These are phyloP conservation scores for Phania funesta DNA, from an alignment of 2,888 invertebrate genomes.

Conservation along the genomic window DNA sequence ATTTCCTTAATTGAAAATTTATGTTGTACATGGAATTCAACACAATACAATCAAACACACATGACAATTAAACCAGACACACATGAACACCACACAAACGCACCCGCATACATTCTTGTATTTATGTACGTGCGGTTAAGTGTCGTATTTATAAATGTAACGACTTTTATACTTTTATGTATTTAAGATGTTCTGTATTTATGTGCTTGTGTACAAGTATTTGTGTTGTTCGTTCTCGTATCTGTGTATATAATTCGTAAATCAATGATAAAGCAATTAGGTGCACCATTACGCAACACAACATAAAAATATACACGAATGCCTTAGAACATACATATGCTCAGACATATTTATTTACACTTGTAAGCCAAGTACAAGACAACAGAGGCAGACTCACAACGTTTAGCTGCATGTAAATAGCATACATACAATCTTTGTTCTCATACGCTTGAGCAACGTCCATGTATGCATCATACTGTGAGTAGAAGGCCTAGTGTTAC, in stretches of 20 bases:
- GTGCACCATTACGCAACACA: constrained; percentile 68
- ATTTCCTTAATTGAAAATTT: constrained; percentile 68
- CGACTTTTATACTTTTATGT: constrained; percentile 38
- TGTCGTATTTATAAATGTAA: constrained; percentile 26
- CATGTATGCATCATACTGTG: not conserved
- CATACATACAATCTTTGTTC: not conserved
- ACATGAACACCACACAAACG: constrained; percentile 9
- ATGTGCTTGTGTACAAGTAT: not conserved
- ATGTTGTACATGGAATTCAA: constrained; percentile 60
- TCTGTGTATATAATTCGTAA: constrained; percentile 59
- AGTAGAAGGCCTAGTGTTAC: constrained; percentile 21
- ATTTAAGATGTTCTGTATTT: constrained; percentile 26
- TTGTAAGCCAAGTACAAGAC: constrained; percentile 23
- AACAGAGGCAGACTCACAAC: constrained; percentile 22
- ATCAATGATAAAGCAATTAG: constrained; percentile 70
- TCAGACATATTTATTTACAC: not conserved
- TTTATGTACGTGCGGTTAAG: not conserved
- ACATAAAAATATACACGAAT: not conserved
- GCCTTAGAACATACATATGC: not conserved
- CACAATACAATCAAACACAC: constrained; percentile 21
- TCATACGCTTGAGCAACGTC: not conserved
- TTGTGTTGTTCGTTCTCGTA: constrained; percentile 22
- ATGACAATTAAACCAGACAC: not conserved
- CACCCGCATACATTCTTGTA: not conserved
- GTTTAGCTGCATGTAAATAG: not conserved